These are phyloP conservation scores for Chitala chitala DNA, from an alignment of 2,113 vertebrate species.

Conservation along the genomic window DNA sequence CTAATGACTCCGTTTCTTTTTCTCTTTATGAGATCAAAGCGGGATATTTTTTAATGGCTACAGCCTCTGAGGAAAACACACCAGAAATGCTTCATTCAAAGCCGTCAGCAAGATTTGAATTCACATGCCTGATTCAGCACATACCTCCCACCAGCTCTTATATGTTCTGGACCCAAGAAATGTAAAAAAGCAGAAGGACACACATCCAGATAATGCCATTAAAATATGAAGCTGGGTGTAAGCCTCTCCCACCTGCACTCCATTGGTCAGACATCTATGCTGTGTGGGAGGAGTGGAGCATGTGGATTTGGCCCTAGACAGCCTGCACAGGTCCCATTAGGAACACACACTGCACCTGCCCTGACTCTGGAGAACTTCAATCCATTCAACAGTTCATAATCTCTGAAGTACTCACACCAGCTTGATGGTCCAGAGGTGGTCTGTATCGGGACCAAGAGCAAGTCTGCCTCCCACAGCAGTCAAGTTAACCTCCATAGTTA, in stretches of 20 bases:
- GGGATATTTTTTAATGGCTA: not conserved
- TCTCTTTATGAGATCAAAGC: slow-evolving; percentile 7
- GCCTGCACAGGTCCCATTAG: not conserved
- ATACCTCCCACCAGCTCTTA: not conserved
- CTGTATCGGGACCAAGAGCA: not conserved
- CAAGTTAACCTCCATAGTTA: not conserved
- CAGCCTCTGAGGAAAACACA: not conserved
- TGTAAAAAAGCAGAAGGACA: not conserved
- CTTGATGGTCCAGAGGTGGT: not conserved
- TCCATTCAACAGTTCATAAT: not conserved
- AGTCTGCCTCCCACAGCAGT: not conserved
- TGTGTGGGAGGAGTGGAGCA: too few relatives aligned
- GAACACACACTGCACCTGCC: not conserved
- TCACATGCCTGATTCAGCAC: not conserved
- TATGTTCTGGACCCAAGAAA: not conserved
- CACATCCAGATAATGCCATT: not conserved
- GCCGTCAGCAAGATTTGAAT: not conserved
- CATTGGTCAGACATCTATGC: too few relatives aligned
- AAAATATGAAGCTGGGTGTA: too few relatives aligned
- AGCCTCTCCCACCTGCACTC: too few relatives aligned
- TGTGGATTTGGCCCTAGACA: not conserved
- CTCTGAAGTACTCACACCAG: too few relatives aligned
- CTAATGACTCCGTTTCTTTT: slow-evolving; percentile 8
- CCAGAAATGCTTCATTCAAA: not conserved
- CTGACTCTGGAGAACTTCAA: not conserved